Evolutionary conservation across 2,888 invertebrate species (phyloP), one percentile per base, ranked within the genome.

Genomic region (Lasius fuliginosus): DNA sequence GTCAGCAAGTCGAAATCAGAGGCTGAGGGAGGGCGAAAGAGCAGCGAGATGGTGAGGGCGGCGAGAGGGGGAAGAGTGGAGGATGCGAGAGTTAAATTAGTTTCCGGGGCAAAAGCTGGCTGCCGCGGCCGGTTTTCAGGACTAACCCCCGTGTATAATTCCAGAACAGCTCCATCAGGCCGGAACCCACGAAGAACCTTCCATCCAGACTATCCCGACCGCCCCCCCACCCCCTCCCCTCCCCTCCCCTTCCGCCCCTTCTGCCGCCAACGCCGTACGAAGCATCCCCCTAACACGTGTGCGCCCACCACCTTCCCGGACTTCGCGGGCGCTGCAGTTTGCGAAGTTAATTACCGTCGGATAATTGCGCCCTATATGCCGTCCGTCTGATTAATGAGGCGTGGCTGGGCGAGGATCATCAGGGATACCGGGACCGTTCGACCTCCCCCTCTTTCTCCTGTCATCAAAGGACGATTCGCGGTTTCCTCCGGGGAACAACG

Each of bases 1-100:
- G 60, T 46, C 49, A n/a, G 33, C 79, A 49, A 81, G 79, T 81
- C 60, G 60, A 81, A 79, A 71, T 79, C 79, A 67, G 83, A 33
- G 64, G 56, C 62, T n/a, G 79, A 58, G 30, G 65, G 36, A 15
- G 23, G 73, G 58, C 33, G 79, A 73, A 83, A 77, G 83, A 65
- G 83, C 68, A 49, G 8, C 12, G 85, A 69, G 65, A 27, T 27
- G 62, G 58, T 58, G 67, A 68, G 62, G 58, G 4, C 58, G 60
- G 73, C 27, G 56, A 53, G 18, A 27, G 33, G 56, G 40, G 67
- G 71, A 46, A 58, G 84, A 65, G 69, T 60, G 87, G 89, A 87
- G 91, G 91, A 92, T 91, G 92, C 90, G 86, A 92, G 93, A 93
- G 94, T 94, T 94, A 94, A 94, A 94, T 94, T 94, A 93, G 94